Conservation (phyloP, 2,888 invertebrate species). For the Nomada goodeniana region DNA sequence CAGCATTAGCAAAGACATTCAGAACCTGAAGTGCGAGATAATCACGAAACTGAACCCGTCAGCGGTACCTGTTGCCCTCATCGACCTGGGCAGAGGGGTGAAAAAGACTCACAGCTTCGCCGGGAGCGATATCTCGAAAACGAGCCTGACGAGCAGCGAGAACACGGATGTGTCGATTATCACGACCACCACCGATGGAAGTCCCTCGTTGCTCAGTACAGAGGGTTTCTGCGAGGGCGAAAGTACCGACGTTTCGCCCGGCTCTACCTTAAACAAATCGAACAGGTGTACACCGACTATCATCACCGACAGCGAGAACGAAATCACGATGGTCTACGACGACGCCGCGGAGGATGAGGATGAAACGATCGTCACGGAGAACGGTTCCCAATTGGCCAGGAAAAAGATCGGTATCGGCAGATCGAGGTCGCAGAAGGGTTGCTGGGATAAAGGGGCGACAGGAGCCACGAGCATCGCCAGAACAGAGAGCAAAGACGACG, state of each 20-base stretch:
- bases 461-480: constrained; percentile 69
- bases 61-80: constrained; percentile 52
- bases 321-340: constrained; percentile 65
- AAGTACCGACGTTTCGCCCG: constrained; percentile 81
- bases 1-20: constrained; percentile 78
- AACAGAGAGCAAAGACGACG: constrained; percentile 81
- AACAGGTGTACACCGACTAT: constrained; percentile 74
- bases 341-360: constrained; percentile 62
- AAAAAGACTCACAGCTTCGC: constrained; percentile 82
- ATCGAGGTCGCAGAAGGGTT: constrained; percentile 45
- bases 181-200: constrained; percentile 87
- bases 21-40: constrained; percentile 80
- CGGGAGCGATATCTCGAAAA: constrained; percentile 83
- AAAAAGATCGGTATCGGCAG: constrained; percentile 45
- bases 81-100: constrained; percentile 70
- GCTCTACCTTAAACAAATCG: constrained; percentile 80
- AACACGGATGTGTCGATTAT: constrained; percentile 89
- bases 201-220: constrained; percentile 80
- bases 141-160: constrained; percentile 88
- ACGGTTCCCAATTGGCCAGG: constrained; percentile 22
- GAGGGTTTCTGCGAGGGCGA: constrained; percentile 83
- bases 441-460: constrained; percentile 17
- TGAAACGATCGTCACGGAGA: constrained; percentile 41
- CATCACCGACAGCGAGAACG: constrained; percentile 76
- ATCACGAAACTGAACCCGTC: constrained; percentile 77